Percentiles rank a stretch among this genome's conserved stretches.
phyloP scores from a whole-genome alignment of 2,888 invertebrate genomes.

The Brachyopa scutellaris region DNA sequence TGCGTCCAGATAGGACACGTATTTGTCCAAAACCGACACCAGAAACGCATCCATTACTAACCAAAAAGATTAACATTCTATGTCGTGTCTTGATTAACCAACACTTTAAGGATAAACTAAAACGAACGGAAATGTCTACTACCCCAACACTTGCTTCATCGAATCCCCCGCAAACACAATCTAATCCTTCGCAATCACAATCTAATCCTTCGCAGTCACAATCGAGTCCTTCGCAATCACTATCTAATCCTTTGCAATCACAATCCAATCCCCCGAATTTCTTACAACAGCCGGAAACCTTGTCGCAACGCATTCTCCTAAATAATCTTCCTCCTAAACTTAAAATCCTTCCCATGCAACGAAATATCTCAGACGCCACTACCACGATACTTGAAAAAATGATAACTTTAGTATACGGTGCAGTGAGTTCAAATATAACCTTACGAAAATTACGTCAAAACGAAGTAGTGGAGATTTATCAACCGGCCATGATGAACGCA shows the following conservation, averaged over 20 bases:
- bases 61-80: slow-evolving; percentile 79
- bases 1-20: slow-evolving; percentile 76
- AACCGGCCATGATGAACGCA: slow-evolving; percentile 75
- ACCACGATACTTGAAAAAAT: slow-evolving; percentile 63
- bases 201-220: too few species aligned
- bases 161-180: too few species aligned
- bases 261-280: too few species aligned
- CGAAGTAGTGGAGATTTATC: slow-evolving; percentile 77
- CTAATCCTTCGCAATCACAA: too few species aligned
- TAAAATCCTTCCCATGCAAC: slow-evolving; percentile 45
- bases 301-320: not conserved
- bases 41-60: slow-evolving; percentile 79
- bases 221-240: too few species aligned
- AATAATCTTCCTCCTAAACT: slow-evolving; percentile 12
- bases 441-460: slow-evolving; percentile 76
- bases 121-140: too few species aligned
- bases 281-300: not conserved
- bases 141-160: not conserved
- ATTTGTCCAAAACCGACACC: slow-evolving; percentile 80
- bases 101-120: slow-evolving; percentile 77
- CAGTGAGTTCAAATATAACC: slow-evolving; percentile 77
- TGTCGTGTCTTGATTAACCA: slow-evolving; percentile 79
- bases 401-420: slow-evolving; percentile 55
- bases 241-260: too few species aligned
- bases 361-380: slow-evolving; percentile 45